Conservation (phyloP, 1,140 invertebrate species). For the Zaprionus camerounensis region DNA sequence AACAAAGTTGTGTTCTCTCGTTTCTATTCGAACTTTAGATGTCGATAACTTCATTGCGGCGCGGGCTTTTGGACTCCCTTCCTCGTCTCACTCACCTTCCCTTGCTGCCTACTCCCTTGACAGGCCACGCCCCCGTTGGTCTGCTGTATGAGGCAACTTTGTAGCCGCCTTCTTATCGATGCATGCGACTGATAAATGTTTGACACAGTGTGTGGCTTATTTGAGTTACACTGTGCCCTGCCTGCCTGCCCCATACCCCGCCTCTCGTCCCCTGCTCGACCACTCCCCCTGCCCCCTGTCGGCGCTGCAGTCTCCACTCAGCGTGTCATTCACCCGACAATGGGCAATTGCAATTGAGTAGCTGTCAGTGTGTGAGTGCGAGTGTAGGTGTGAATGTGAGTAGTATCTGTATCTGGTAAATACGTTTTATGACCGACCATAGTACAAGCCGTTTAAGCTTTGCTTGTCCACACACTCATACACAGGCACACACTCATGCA, state of each 20-base stretch:
- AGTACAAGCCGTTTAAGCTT: slow-evolving; percentile 40
- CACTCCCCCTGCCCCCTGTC: too few species aligned
- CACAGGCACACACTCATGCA: slow-evolving; percentile 11
- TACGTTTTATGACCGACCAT: slow-evolving; percentile 62
- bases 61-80: slow-evolving; percentile 9
- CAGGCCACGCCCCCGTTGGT: not conserved
- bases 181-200: slow-evolving; percentile 71
- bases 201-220: slow-evolving; percentile 67
- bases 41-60: slow-evolving; percentile 68
- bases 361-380: slow-evolving; percentile 11
- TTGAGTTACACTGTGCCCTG: slow-evolving; percentile 39
- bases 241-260: not conserved
- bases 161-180: slow-evolving; percentile 68
- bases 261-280: not conserved
- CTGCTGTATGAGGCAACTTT: slow-evolving; percentile 55
- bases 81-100: not conserved
- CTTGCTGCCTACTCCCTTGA: not conserved
- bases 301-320: slow-evolving; percentile 27
- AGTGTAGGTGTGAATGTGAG: slow-evolving; percentile 19
- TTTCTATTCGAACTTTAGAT: slow-evolving; percentile 24
- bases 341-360: slow-evolving; percentile 45
- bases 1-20: slow-evolving; percentile 77
- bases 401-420: slow-evolving; percentile 65
- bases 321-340: slow-evolving; percentile 50
- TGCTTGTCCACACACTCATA: slow-evolving; percentile 36